Conservation (phyloP, 1,140 invertebrate species). For the Camponotus vicinus region DNA sequence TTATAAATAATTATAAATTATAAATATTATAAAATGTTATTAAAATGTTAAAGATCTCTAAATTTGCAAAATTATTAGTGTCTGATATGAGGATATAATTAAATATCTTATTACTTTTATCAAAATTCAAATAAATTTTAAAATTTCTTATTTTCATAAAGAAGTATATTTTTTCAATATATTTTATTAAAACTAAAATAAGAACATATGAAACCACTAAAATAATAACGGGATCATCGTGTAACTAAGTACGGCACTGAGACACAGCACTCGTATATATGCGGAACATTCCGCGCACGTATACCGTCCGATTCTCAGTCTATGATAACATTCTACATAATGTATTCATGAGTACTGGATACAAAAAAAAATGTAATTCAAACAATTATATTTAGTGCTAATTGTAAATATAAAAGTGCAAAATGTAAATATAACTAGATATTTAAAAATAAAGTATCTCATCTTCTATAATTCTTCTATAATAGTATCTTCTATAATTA, state of each 20-base stretch:
- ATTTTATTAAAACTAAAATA: background rate
- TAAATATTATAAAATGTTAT: background rate
- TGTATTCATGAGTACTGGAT: background rate
- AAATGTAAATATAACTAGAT: background rate
- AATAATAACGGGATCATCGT: background rate
- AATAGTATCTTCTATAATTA: background rate
- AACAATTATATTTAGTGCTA: background rate
- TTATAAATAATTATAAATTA: background rate
- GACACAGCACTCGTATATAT: background rate
- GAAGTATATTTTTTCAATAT: background rate
- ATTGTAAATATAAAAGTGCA: background rate
- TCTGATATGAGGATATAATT: background rate
- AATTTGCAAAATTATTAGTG: background rate
- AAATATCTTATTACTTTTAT: conserved; percentile 6
- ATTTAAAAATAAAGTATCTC: background rate
- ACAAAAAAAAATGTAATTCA: background rate
- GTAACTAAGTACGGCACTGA: conserved; percentile 36
- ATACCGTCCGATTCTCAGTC: background rate
- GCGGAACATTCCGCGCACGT: background rate
- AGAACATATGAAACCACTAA: background rate
- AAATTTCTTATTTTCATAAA: background rate
- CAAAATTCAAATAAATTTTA: conserved; percentile 1
- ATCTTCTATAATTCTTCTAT: background rate
- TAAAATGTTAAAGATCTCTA: background rate
- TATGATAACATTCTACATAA: background rate